Evolutionary conservation across 2,888 invertebrate species (phyloP).

Genomic region (Torymus texanus): DNA sequence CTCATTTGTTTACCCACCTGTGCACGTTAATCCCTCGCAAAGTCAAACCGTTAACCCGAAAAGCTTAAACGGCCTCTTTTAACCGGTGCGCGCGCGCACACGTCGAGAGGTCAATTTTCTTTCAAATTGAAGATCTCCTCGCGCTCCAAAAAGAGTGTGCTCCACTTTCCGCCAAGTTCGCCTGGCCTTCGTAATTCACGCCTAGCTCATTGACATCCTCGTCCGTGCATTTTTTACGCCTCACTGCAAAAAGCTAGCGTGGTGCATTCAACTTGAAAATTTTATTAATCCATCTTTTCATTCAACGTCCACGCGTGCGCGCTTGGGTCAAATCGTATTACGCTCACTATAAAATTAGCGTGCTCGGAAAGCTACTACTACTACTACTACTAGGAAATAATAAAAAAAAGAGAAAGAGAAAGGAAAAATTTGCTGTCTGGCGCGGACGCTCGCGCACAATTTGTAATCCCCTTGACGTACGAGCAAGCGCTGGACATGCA

Average conservation of each 20-base stretch:
- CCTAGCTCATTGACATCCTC: constrained; percentile 12
- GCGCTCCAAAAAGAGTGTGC: constrained; percentile 18
- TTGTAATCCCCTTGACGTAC: too few species aligned
- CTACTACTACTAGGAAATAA: too few species aligned
- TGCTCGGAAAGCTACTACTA: too few species aligned
- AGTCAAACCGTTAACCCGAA: constrained; percentile 14
- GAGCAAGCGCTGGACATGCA: too few species aligned
- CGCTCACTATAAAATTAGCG: too few species aligned
- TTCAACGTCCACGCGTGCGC: not conserved
- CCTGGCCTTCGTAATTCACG: constrained; percentile 1
- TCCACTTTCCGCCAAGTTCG: constrained; percentile 65
- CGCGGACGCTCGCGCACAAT: too few species aligned
- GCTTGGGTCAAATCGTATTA: too few species aligned
- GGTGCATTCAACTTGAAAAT: not conserved
- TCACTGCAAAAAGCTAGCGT: too few species aligned
- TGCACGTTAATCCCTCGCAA: too few species aligned
- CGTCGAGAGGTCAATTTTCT: constrained; percentile 37
- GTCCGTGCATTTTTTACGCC: not conserved
- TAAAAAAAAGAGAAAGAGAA: too few species aligned
- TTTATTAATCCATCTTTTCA: constrained; percentile 2
- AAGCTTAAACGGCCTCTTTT: constrained; percentile 14
- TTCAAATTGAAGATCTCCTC: constrained; percentile 28
- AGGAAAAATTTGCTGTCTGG: too few species aligned
- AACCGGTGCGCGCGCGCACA: not conserved
- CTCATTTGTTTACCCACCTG: too few species aligned